phyloP scores from a whole-genome alignment of 2,888 invertebrate species.

The Himalopsyche japonica region DNA sequence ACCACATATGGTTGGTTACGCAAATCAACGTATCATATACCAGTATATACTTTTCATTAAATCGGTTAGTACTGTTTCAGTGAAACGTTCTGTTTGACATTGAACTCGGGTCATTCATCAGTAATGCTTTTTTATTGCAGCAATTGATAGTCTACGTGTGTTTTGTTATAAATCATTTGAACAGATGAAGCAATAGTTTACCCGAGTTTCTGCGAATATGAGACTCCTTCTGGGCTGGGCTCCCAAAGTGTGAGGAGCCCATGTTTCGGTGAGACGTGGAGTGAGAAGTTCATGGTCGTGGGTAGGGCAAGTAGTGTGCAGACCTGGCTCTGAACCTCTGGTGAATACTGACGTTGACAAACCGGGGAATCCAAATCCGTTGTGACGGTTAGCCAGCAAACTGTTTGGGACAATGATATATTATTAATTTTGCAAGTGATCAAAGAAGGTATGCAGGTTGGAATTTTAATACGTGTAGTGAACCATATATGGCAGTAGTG shows the following conservation, averaged over 20 bases:
- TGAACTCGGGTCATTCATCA: no score
- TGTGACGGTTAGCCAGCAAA: slow-evolving; percentile 45
- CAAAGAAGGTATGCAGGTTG: background rate
- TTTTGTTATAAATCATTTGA: background rate
- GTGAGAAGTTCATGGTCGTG: slow-evolving; percentile 85
- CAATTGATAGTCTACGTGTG: no score
- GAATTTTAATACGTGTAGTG: no score
- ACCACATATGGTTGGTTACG: no score
- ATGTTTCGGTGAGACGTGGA: slow-evolving; percentile 86
- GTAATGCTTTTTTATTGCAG: no score
- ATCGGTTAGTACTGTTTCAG: no score
- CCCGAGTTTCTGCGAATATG: slow-evolving; percentile 90
- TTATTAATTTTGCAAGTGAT: background rate
- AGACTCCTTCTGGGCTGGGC: slow-evolving; percentile 80
- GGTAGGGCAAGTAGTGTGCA: slow-evolving; percentile 64
- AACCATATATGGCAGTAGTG: no score
- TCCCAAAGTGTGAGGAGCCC: slow-evolving; percentile 88
- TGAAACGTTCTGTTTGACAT: no score
- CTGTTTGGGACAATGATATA: background rate
- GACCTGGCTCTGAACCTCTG: slow-evolving; percentile 54
- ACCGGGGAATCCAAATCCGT: slow-evolving; percentile 51
- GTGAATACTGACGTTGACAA: slow-evolving; percentile 50
- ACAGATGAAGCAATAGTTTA: slow-evolving; percentile 46
- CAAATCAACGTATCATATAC: no score
- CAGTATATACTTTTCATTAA: no score